Conservation (phyloP, 2,888 invertebrate species). For the Reticulitermes lucifugus region DNA sequence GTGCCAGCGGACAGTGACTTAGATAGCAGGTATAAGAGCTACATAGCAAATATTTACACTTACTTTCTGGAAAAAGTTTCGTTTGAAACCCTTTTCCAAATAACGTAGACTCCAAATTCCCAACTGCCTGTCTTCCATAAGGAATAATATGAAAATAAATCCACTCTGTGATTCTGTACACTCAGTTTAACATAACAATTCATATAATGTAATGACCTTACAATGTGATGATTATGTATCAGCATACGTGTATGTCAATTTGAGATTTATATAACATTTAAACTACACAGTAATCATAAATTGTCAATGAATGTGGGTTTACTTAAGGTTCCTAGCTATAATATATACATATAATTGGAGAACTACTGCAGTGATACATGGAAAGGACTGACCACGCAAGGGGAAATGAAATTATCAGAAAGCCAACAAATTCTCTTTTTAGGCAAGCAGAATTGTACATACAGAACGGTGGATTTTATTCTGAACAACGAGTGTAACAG, state of each 20-base stretch:
- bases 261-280: neutral
- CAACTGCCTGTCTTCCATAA: slow-evolving; percentile 73
- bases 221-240: neutral
- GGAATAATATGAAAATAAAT: slow-evolving; percentile 40
- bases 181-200: neutral
- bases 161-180: neutral
- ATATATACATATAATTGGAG: too few species aligned
- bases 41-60: neutral
- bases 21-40: too few species aligned
- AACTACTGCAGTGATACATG: too few species aligned
- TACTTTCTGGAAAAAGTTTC: slow-evolving; percentile 86
- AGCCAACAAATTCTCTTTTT: too few species aligned
- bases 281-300: neutral
- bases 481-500: too few species aligned
- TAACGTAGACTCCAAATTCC: slow-evolving; percentile 85
- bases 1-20: too few species aligned
- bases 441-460: too few species aligned
- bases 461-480: too few species aligned
- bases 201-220: neutral
- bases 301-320: too few species aligned
- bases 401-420: too few species aligned
- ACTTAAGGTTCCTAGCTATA: too few species aligned
- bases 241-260: neutral
- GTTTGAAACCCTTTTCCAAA: slow-evolving; percentile 92
- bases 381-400: too few species aligned